Conservation (phyloP, 2,888 invertebrate genomes). For the Peribatodes rhomboidaria region DNA sequence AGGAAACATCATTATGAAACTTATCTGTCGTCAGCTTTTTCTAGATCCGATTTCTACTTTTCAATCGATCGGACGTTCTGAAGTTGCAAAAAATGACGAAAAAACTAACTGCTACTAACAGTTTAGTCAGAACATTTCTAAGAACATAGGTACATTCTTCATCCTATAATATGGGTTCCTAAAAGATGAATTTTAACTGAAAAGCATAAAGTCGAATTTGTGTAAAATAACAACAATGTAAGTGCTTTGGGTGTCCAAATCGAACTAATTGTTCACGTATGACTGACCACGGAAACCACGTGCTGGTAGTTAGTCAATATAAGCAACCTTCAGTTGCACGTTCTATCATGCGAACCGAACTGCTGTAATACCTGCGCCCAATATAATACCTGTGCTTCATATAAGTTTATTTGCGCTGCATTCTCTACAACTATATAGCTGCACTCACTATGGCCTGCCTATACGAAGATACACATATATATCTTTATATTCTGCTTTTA, state of each 20-base stretch:
- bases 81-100: slow-evolving; percentile 11
- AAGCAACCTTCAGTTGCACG: slow-evolving; percentile 14
- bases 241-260: slow-evolving; percentile 41
- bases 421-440: no score
- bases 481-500: neutral
- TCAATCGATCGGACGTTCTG: neutral
- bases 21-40: neutral
- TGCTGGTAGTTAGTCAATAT: slow-evolving; percentile 30
- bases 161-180: slow-evolving; percentile 3
- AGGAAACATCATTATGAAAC: neutral
- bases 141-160: slow-evolving; percentile 2
- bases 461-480: no score
- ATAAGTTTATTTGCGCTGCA: no score
- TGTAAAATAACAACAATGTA: slow-evolving; percentile 7
- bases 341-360: slow-evolving; percentile 15
- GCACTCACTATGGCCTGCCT: no score
- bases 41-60: slow-evolving; percentile 3
- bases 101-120: slow-evolving; percentile 11
- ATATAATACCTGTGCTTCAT: no score
- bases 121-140: slow-evolving; percentile 8
- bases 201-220: slow-evolving; percentile 18
- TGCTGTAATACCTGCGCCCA: neutral
- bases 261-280: slow-evolving; percentile 46
- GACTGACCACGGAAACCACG: slow-evolving; percentile 39
- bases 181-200: slow-evolving; percentile 3